A percentile compares a stretch with the other conserved stretches of the same genome.
Conservation (phyloP, 2,113 vertebrate genomes). For the Eonycteris spelaea region DNA sequence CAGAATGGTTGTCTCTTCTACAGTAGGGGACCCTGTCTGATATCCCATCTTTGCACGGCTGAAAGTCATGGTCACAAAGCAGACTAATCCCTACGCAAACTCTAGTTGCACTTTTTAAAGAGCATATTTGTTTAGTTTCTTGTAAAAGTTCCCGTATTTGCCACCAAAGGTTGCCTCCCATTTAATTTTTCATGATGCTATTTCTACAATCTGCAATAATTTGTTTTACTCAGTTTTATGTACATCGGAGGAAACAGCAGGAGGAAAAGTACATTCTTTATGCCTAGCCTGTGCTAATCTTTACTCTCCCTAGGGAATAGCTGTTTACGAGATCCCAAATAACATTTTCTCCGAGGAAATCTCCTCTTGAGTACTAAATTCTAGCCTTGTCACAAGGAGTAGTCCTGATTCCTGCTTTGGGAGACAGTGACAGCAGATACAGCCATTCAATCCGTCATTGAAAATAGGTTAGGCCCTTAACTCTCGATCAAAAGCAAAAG, state of each 20-base stretch:
- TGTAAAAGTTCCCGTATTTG: not conserved
- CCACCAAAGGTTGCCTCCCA: not conserved
- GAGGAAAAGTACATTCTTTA: not conserved
- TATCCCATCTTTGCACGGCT: not conserved
- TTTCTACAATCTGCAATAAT: not conserved
- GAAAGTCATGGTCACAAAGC: not conserved
- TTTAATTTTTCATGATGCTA: conserved; percentile 31
- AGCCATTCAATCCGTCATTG: not conserved
- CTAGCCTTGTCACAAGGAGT: not conserved
- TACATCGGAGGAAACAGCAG: not conserved
- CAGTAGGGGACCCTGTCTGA: not conserved
- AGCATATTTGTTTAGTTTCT: not conserved
- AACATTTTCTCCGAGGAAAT: not conserved
- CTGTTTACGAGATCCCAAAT: not conserved
- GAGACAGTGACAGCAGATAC: not conserved
- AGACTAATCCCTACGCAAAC: not conserved
- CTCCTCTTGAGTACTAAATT: not conserved
- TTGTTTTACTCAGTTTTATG: conserved; percentile 19
- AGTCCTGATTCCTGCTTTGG: not conserved
- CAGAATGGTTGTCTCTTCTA: not conserved
- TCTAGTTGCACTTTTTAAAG: not conserved
- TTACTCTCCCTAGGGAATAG: not conserved
- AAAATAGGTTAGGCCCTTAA: not conserved
- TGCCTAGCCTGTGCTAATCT: not conserved
- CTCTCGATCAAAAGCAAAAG: not conserved